Evolutionary conservation across 2,797 vertebrate genomes (phyloP).

Genomic region (Eurystomus glaucurus): DNA sequence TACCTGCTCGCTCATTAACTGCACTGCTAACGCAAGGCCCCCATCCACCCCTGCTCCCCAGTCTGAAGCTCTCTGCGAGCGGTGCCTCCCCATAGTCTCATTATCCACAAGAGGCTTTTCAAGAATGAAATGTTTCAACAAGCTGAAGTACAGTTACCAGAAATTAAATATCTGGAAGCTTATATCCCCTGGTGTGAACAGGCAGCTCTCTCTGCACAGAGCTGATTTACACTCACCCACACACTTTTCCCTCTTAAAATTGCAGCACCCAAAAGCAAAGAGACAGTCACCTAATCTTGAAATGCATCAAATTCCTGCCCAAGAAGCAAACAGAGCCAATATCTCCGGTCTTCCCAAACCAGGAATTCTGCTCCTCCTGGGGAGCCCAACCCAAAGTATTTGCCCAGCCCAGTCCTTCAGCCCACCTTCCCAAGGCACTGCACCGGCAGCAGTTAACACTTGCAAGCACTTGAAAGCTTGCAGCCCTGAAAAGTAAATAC

Average conservation of each 20-base stretch:
- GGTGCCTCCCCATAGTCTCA: fast-evolving
- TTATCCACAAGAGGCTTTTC: slow-evolving; percentile 42
- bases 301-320: not conserved
- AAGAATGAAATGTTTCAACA: slow-evolving; percentile 19
- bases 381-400: not conserved
- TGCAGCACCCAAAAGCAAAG: not conserved
- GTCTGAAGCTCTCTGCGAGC: not conserved
- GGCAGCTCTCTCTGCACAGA: not conserved
- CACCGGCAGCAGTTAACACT: not conserved
- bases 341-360: not conserved
- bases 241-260: not conserved
- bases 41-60: not conserved
- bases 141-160: slow-evolving; percentile 21
- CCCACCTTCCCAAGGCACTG: not conserved
- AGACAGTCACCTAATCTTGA: not conserved
- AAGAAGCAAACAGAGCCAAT: not conserved
- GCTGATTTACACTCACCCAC: slow-evolving; percentile 31
- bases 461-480: not conserved
- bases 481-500: not conserved
- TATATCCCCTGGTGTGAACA: not conserved
- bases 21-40: not conserved
- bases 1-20: not conserved
- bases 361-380: not conserved
- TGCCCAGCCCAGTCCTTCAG: not conserved
- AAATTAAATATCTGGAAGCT: slow-evolving; percentile 53